phyloP scores from a whole-genome alignment of 2,888 invertebrate species.

The Troides oblongomaculatus region DNA sequence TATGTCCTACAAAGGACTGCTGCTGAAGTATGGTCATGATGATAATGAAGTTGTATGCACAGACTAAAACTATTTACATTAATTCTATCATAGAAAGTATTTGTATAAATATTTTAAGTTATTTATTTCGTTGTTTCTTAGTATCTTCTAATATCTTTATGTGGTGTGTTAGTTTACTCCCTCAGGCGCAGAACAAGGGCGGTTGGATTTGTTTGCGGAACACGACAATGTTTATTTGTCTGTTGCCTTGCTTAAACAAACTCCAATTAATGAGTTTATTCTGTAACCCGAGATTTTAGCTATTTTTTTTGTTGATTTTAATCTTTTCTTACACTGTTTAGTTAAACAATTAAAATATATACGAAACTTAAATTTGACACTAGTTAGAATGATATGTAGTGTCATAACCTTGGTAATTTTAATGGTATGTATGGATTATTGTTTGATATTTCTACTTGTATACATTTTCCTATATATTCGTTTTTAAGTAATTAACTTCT shows the following conservation, averaged over 20 bases:
- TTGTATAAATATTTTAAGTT: not conserved
- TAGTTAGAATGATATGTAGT: too few relatives aligned
- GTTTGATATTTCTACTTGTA: not conserved
- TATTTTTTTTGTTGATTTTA: not conserved
- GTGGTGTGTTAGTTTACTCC: conserved; percentile 10
- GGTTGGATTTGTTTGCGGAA: conserved; percentile 45
- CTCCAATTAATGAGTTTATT: conserved; percentile 46
- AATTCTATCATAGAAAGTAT: not conserved
- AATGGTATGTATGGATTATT: too few relatives aligned
- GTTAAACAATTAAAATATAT: too few relatives aligned
- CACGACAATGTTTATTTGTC: conserved; percentile 42
- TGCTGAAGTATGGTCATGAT: not conserved
- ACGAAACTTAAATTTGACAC: too few relatives aligned
- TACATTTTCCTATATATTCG: not conserved
- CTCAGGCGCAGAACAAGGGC: conserved; percentile 20
- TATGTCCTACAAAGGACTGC: not conserved
- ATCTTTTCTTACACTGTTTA: too few relatives aligned
- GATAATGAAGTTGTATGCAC: not conserved
- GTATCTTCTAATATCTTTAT: conserved; percentile 5
- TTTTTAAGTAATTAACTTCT: not conserved
- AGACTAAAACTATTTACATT: not conserved
- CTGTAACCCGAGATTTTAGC: conserved; percentile 34
- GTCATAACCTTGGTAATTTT: too few relatives aligned
- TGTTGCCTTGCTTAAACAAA: conserved; percentile 41
- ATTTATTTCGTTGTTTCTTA: not conserved